phyloP scores from a whole-genome alignment of 2,888 invertebrate species.

The Strigamia crassipes region DNA sequence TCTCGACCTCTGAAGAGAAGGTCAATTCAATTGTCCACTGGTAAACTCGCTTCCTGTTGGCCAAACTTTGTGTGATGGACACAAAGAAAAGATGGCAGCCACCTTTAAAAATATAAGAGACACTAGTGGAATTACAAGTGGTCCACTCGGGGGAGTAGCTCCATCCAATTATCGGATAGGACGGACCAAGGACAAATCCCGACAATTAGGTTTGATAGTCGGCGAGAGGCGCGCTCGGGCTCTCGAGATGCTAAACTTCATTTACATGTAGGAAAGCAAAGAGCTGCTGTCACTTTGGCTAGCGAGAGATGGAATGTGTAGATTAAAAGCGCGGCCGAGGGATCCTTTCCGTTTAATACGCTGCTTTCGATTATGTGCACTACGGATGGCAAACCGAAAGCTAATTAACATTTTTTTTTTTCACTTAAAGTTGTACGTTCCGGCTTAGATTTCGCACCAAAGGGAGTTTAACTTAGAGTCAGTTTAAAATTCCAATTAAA shows the following conservation, averaged over 20 bases:
- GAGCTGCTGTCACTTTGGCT: conserved; percentile 13
- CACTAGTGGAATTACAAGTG: conserved; percentile 20
- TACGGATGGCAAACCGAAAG: background rate
- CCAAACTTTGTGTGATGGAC: conserved; percentile 29
- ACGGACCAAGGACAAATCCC: conserved; percentile 23
- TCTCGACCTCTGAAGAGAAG: conserved; percentile 28
- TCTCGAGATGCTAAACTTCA: conserved; percentile 33
- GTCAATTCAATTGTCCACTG: conserved; percentile 34
- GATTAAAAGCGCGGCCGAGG: background rate
- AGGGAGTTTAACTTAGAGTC: no score
- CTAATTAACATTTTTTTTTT: background rate
- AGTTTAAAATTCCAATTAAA: no score
- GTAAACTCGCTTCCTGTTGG: conserved; percentile 28
- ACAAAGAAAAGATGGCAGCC: conserved; percentile 31
- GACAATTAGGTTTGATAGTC: conserved; percentile 28
- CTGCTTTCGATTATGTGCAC: background rate
- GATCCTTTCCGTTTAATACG: background rate
- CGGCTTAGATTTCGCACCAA: no score
- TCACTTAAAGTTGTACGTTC: background rate
- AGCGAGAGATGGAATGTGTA: background rate
- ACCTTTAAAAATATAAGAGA: conserved; percentile 16
- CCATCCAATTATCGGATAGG: conserved; percentile 33
- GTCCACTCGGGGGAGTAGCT: conserved; percentile 23
- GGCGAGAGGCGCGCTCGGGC: background rate
- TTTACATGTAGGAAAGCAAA: conserved; percentile 23